These are phyloP conservation scores for Arothron firmamentum DNA, from an alignment of 2,113 vertebrate genomes.

Conservation along the genomic window DNA sequence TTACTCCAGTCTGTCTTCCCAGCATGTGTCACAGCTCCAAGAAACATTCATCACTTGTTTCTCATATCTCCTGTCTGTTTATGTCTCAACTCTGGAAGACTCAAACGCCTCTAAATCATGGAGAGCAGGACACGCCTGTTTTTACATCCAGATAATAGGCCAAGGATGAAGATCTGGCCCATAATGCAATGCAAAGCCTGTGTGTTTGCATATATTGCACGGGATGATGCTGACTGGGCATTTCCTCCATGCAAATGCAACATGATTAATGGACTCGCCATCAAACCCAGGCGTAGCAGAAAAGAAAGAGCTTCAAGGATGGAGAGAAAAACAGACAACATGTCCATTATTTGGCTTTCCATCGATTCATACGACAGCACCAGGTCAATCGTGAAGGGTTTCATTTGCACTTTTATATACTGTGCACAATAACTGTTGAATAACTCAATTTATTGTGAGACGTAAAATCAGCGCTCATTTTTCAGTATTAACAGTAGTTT, in stretches of 20 bases:
- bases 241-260: slow-evolving; percentile 44
- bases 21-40: neutral
- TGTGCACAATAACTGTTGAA: too few species aligned
- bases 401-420: too few species aligned
- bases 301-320: slow-evolving; percentile 28
- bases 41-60: slow-evolving; percentile 6
- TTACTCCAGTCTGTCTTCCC: neutral
- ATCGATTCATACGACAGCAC: neutral
- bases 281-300: slow-evolving; percentile 18
- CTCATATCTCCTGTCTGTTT: neutral
- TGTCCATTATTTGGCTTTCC: neutral
- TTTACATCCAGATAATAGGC: slow-evolving; percentile 8
- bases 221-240: slow-evolving; percentile 41
- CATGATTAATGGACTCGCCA: slow-evolving; percentile 54
- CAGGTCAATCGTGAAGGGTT: too few species aligned
- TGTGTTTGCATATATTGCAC: slow-evolving; percentile 12
- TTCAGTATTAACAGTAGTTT: too few species aligned
- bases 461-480: too few species aligned
- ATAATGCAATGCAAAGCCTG: slow-evolving; percentile 31
- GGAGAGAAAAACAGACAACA: slow-evolving; percentile 16
- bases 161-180: slow-evolving; percentile 33
- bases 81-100: neutral
- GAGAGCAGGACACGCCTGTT: slow-evolving; percentile 4
- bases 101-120: slow-evolving; percentile 25
- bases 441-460: too few species aligned